A percentile compares a stretch with the other conserved stretches of the same genome.
phyloP scores from a whole-genome alignment of 2,888 invertebrate species.

The Sinelater perroti region DNA sequence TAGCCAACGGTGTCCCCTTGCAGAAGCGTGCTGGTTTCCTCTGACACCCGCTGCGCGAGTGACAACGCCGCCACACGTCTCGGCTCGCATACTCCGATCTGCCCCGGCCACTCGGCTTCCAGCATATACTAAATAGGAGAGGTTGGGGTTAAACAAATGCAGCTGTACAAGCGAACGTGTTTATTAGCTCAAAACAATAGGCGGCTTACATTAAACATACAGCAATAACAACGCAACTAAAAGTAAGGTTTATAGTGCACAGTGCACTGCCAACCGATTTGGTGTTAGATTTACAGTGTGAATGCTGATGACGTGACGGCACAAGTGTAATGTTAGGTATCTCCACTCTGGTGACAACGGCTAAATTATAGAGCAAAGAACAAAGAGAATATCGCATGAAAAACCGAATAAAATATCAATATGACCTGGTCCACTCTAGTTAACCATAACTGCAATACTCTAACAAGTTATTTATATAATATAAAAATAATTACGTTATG shows the following conservation, averaged over 20 bases:
- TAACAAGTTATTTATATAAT: no score
- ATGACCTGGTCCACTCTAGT: no score
- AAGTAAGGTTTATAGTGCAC: conserved; percentile 3
- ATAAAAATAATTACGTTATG: no score
- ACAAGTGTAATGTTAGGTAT: no score
- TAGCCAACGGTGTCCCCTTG: conserved; percentile 84
- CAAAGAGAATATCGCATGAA: no score
- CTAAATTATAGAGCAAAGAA: no score
- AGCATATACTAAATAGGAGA: conserved; percentile 74
- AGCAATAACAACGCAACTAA: conserved; percentile 18
- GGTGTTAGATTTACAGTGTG: conserved; percentile 20
- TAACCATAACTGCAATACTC: no score
- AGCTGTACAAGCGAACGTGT: conserved; percentile 28
- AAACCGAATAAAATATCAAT: no score
- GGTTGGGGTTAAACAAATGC: neutral
- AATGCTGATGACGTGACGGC: conserved; percentile 10
- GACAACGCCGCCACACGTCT: conserved; percentile 89
- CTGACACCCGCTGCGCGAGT: conserved; percentile 87
- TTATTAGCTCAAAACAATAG: conserved; percentile 37
- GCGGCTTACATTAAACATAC: neutral
- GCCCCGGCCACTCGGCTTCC: conserved; percentile 87
- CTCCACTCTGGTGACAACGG: no score
- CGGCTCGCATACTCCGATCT: conserved; percentile 92
- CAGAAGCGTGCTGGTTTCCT: conserved; percentile 81
- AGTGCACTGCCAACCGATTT: neutral